Evolutionary conservation across 2,113 vertebrate genomes (phyloP), one percentile per base, ranked within the genome.

Genomic region (Neomonachus schauinslandi): DNA sequence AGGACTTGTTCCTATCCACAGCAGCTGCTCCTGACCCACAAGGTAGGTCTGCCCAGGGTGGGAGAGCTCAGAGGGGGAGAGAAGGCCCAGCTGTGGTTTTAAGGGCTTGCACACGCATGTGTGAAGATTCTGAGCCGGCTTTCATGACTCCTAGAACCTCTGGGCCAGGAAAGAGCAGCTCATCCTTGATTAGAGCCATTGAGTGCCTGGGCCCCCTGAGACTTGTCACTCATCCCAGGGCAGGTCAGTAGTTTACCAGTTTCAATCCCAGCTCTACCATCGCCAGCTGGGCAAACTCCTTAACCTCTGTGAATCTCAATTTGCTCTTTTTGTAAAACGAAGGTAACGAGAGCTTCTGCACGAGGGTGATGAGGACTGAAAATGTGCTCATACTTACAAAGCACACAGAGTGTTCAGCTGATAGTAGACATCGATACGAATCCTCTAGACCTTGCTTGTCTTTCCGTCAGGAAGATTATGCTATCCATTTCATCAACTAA

Each of bases 1-100:
- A 88, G 87, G 61, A 82, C 65, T 91, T 97, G 89, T 94, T 89
- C 71, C 65, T 91, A 31, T 74, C 83, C 51, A 51, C 82, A 81
- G 31, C 31, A 28, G 49, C 63, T 92, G 57, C 46, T 59, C 87
- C 26, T 65, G 53, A 86, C 65, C n/a, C 31, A 7, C 53, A 89
- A 67, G 65, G 39, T 55, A 69, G 33, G 89, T 69, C 74, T 61
- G 15, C 86, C 72, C 36, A 51, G 5, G 31, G 53, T 39, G 46
- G 10, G 91, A 36, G 26, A 89, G 46, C 71, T 59, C 51, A 33
- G 28, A 65, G 3, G 1, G 24, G 57, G 26, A 93, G 53, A 42
- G 49, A 83, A 95, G 72, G 46, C 46, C 33, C 63, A 72, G 21
- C 11, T 55, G 15, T 72, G 79, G 55, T 80, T 88, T 79, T 83